Base-by-base conservation (phyloP, 2,888 invertebrate species). In the Meganola albula region DNA sequence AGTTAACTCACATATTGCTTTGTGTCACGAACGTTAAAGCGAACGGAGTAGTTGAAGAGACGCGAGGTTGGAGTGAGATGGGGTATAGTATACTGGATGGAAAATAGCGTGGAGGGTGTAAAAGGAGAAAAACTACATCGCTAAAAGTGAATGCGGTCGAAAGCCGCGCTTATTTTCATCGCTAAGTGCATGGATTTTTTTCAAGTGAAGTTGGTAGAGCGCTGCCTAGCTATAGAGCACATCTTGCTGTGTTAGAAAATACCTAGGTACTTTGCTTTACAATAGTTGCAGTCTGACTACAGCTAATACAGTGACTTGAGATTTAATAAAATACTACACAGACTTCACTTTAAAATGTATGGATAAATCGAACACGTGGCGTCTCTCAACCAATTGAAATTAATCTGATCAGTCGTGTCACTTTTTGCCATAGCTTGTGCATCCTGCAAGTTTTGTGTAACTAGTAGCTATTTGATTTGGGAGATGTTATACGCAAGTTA, bases 71-170 rank as follows among this genome's bases (percentile, higher is more conserved):
- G 77, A 80, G 70, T 55, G 79, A 72, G 82, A 82, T 55, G 75
- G 78, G 58, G 58, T 60, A 69, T 60, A 63, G 54, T 56, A 58
- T 70, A 69, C 68, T 67, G 69, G 70, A 75, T n/a, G n/a, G 79
- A 80, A 74, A 72, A 77, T 76, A 73, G 4, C 71, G 68, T 72
- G 77, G 77, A 80, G 83, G 75, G 82, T 68, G 78, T 77, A 83
- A 84, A 82, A 82, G 71, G 84, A 83, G 82, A 83, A 83, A 84
- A 85, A 84, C 85, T 84, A 82, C 82, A 80, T 71, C 78, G 83
- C 83, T 84, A 83, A 84, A 84, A 84, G 84, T 84, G 83, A 85
- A 85, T 82, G 85, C 85, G 83, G 85, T 84, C 82, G 83, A 84
- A 83, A 83, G 83, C 77, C 77, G 64, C 76, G 80, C 82, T 84